Evolutionary conservation across 2,888 invertebrate genomes (phyloP).

Genomic region (Parthenolecanium corni): DNA sequence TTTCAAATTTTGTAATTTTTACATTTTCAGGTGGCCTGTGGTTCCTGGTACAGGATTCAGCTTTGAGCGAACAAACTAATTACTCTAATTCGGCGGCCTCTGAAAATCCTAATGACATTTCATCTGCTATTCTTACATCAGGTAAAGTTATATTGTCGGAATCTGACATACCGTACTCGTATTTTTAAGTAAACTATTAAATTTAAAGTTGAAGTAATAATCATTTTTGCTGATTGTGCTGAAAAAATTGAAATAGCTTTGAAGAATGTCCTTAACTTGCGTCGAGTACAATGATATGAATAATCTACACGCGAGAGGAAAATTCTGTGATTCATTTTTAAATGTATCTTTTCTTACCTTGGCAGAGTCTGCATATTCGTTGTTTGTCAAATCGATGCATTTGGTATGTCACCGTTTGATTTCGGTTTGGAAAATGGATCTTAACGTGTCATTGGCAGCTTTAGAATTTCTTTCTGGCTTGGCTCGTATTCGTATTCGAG

Average conservation of each 20-base stretch:
- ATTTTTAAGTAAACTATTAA: too few species aligned
- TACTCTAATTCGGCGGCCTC: constrained; percentile 10
- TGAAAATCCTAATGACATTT: constrained; percentile 34
- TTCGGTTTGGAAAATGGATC: constrained; percentile 90
- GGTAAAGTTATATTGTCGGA: too few species aligned
- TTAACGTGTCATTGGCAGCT: constrained; percentile 86
- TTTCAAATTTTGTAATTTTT: too few species aligned
- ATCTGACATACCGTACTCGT: too few species aligned
- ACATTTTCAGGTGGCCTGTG: constrained; percentile 52
- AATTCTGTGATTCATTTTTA: too few species aligned
- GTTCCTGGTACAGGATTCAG: constrained; percentile 66
- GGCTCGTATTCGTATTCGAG: constrained; percentile 76
- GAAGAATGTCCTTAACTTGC: too few species aligned
- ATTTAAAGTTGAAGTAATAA: too few species aligned
- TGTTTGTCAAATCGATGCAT: constrained; percentile 85
- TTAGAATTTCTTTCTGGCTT: constrained; percentile 81
- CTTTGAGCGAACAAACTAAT: constrained; percentile 60
- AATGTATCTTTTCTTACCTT: constrained; percentile 30
- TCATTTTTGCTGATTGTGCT: too few species aligned
- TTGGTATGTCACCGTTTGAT: constrained; percentile 89
- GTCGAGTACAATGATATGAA: too few species aligned
- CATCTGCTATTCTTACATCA: too few species aligned
- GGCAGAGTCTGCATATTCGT: constrained; percentile 69
- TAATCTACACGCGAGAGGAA: too few species aligned
- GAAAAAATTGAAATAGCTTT: too few species aligned